A percentile compares a stretch with the other conserved stretches of the same genome.
These are phyloP conservation scores for Polymixis lichenea DNA, from an alignment of 2,888 invertebrate genomes.

Conservation along the genomic window DNA sequence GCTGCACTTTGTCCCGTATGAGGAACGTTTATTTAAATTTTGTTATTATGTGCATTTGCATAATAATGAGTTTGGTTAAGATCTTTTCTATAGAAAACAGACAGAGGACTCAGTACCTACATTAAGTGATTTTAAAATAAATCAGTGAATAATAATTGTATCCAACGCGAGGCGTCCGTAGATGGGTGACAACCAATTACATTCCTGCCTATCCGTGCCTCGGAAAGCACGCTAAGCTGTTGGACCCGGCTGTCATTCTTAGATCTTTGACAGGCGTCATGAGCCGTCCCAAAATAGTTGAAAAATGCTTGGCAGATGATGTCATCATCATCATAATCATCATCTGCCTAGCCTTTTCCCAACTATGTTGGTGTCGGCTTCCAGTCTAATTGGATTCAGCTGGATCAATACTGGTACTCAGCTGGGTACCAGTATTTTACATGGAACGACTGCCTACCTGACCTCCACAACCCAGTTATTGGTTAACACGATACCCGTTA, in stretches of 20 bases:
- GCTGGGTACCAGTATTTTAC: too few relatives aligned
- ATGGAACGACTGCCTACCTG: too few relatives aligned
- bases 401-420: too few relatives aligned
- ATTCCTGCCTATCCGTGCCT: not conserved
- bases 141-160: not conserved
- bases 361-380: too few relatives aligned
- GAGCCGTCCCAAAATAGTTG: too few relatives aligned
- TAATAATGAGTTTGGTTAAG: conserved; percentile 24
- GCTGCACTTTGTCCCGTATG: conserved; percentile 24
- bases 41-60: conserved; percentile 30
- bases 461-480: too few relatives aligned
- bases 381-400: too few relatives aligned
- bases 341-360: too few relatives aligned
- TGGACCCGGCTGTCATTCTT: not conserved
- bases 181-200: not conserved
- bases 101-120: too few relatives aligned
- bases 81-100: not conserved
- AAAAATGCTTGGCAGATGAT: not conserved
- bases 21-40: conserved; percentile 41
- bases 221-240: not conserved
- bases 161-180: not conserved
- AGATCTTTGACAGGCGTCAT: too few relatives aligned
- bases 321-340: too few relatives aligned
- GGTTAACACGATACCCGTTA: too few relatives aligned
- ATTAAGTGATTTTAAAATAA: not conserved